Conservation (phyloP, 1,140 invertebrate species). For the Nilaparvata lugens region DNA sequence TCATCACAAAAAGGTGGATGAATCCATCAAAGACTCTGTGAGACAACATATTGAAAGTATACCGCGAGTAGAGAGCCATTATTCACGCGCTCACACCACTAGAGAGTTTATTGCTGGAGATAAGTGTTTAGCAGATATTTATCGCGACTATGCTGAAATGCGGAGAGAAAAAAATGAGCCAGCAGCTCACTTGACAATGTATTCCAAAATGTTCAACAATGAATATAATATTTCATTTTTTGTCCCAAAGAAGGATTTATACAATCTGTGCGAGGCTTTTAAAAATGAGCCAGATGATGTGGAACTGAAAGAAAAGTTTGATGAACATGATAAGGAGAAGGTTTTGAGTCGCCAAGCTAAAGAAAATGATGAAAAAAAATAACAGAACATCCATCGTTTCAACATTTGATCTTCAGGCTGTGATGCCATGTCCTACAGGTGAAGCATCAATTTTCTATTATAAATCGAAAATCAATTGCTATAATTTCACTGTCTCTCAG, state of each 20-base stretch:
- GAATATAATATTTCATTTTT: slow-evolving; percentile 26
- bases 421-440: slow-evolving; percentile 9
- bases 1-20: slow-evolving; percentile 12
- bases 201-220: slow-evolving; percentile 19
- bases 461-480: slow-evolving; percentile 25
- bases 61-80: slow-evolving; percentile 15
- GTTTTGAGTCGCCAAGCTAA: slow-evolving; percentile 1
- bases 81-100: slow-evolving; percentile 11
- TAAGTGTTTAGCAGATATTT: slow-evolving; percentile 14
- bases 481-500: slow-evolving; percentile 26
- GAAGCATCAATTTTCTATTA: slow-evolving; percentile 25
- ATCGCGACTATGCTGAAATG: slow-evolving; percentile 18
- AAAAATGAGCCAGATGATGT: slow-evolving; percentile 15
- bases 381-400: slow-evolving; percentile 4
- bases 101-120: slow-evolving; percentile 21
- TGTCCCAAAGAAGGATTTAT: slow-evolving; percentile 26
- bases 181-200: slow-evolving; percentile 19
- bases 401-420: slow-evolving; percentile 10
- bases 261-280: slow-evolving; percentile 21
- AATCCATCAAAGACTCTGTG: slow-evolving; percentile 12
- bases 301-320: slow-evolving; percentile 12
- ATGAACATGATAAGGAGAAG: slow-evolving; percentile 16
- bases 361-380: slow-evolving; percentile 5
- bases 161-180: slow-evolving; percentile 13
- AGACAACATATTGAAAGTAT: slow-evolving; percentile 18